Base-by-base conservation (phyloP, 2,797 vertebrate genomes). In the Potorous gilbertii region DNA sequence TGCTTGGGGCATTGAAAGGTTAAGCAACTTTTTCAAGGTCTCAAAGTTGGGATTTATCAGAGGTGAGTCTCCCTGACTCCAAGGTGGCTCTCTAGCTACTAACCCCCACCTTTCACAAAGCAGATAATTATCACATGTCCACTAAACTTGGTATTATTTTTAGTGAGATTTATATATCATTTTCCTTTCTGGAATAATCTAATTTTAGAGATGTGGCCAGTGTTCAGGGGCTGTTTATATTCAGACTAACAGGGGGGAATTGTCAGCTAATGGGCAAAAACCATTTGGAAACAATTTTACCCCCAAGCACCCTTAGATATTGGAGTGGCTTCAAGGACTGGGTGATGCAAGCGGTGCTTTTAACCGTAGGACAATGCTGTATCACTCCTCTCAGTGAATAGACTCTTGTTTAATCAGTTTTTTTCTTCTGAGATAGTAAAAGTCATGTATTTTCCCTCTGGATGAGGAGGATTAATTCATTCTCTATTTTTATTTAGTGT, bases 391-490 rank as follows among this genome's bases (percentile, higher is more conserved):
- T 56, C 81, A 95, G 95, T 98, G 96, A 98, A 98, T 97, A 91
- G 94, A 34, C 94, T 93, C 90, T 98, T 97, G 96, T 98, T 97
- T 97, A 93, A 92, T 95, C 97, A 97, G 97, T 96, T 90, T 97
- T 97, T 97, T 97, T 96, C 96, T 96, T 96, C 94, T 93, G 93
- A 96, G 95, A 95, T 97, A 97, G 97, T 97, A 98, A 97, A 98
- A 95, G 97, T 97, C 97, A 95, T 97, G 97, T 97, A 92, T 96
- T 98, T 98, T 97, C 96, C 97, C 95, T 97, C 92, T 95, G 34
- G 46, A 97, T 94, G 97, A 92, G 97, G 95, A 94, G 54, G 62
- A 96, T 97, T 95, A 93, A 96, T 97, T 98, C 97, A 97, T 97
- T 96, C 95, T 92, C 96, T 91, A 94, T 97, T 94, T 94, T n/a